Evolutionary conservation across 1,140 invertebrate genomes (phyloP).

Genomic region (Trichonephila clavipes): DNA sequence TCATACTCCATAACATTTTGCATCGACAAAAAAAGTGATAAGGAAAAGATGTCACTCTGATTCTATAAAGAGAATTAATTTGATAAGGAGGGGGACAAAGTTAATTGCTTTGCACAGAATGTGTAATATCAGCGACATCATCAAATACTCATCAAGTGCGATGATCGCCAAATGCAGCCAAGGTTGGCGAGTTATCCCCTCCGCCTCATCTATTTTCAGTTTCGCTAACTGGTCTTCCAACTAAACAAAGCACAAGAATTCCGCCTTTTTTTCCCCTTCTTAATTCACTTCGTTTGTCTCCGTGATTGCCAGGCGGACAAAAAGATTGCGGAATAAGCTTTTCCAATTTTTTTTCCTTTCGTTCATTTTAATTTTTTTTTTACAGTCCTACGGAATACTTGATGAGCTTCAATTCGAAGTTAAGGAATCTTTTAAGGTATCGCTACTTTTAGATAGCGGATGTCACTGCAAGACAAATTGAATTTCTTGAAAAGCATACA

Average conservation of each 20-base stretch:
- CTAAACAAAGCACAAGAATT: conserved; percentile 69
- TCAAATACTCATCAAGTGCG: conserved; percentile 46
- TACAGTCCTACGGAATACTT: conserved; percentile 1
- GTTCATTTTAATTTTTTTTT: background rate
- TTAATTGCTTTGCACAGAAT: conserved; percentile 55
- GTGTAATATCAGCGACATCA: conserved; percentile 60
- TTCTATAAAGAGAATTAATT: conserved; percentile 16
- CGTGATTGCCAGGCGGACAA: conserved; percentile 58
- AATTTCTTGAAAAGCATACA: conserved; percentile 29
- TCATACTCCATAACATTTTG: conserved; percentile 49
- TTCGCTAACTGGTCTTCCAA: conserved; percentile 64
- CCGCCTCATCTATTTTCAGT: conserved; percentile 62
- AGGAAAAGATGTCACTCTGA: conserved; percentile 10
- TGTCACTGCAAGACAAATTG: conserved; percentile 51
- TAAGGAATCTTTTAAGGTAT: conserved; percentile 9
- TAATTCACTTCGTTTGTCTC: conserved; percentile 54
- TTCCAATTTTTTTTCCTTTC: background rate
- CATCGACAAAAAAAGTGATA: conserved; percentile 17
- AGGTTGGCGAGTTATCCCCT: conserved; percentile 46
- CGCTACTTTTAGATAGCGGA: background rate
- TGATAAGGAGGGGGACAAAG: background rate
- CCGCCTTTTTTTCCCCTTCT: conserved; percentile 4
- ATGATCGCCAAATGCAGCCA: conserved; percentile 43
- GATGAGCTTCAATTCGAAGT: conserved; percentile 24
- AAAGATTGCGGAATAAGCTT: conserved; percentile 56